Conservation (phyloP, 2,113 vertebrate genomes). For the Mirounga angustirostris region DNA sequence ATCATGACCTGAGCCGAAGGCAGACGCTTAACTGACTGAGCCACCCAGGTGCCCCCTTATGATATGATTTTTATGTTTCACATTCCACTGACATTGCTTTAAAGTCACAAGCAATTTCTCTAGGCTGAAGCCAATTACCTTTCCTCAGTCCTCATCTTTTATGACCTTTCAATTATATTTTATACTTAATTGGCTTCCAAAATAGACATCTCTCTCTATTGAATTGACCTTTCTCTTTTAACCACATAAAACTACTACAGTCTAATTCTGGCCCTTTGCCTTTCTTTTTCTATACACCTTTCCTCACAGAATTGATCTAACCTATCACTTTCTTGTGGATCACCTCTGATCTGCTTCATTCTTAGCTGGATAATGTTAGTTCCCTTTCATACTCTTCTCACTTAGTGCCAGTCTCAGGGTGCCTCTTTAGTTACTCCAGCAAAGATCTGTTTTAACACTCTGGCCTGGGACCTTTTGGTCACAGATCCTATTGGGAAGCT, state of each 20-base stretch:
- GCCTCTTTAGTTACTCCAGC: background rate
- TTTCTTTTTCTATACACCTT: background rate
- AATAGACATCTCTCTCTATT: conserved; percentile 24
- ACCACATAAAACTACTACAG: background rate
- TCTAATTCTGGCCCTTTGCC: background rate
- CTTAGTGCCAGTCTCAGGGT: background rate
- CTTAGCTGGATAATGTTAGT: background rate
- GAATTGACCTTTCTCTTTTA: background rate
- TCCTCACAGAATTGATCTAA: conserved; percentile 22
- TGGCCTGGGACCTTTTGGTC: background rate
- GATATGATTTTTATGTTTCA: background rate
- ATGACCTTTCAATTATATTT: conserved; percentile 45
- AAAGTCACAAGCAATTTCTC: background rate
- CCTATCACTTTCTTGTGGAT: background rate
- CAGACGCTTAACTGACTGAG: background rate
- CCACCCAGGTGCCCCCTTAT: background rate
- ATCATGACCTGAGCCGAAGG: too few relatives aligned
- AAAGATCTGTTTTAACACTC: background rate
- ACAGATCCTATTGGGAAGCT: background rate
- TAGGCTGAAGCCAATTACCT: background rate
- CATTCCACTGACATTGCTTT: conserved; percentile 15
- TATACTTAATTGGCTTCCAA: background rate
- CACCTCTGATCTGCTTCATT: background rate
- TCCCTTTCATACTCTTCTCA: background rate
- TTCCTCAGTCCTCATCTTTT: conserved; percentile 35